Percentiles rank a stretch among this genome's conserved stretches.
Evolutionary conservation across 2,888 invertebrate genomes (phyloP).

Genomic region (Drosophila paramelanica): DNA sequence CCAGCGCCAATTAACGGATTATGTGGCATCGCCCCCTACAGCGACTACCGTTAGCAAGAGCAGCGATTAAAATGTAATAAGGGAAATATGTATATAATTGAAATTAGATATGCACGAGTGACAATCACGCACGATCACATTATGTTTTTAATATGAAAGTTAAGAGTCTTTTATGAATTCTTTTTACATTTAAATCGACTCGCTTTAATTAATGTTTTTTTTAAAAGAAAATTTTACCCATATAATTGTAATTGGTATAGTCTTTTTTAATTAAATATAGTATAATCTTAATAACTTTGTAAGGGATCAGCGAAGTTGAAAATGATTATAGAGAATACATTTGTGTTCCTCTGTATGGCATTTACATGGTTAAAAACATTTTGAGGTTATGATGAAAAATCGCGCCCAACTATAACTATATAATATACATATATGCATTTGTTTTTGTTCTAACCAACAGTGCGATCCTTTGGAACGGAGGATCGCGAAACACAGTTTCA

Average conservation of each 20-base stretch:
- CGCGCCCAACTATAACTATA: not conserved
- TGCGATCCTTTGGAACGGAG: constrained; percentile 99
- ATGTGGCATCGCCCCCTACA: constrained; percentile 15
- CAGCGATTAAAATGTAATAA: constrained; percentile 19
- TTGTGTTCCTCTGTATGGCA: not conserved
- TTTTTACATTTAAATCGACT: not conserved
- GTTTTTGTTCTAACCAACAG: constrained; percentile 86
- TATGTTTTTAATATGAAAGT: not conserved
- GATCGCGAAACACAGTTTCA: constrained; percentile 97
- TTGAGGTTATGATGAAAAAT: constrained; percentile 64
- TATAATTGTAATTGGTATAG: too few species aligned
- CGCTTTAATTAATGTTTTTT: not conserved
- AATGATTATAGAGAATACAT: not conserved
- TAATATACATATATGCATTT: not conserved
- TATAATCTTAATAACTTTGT: too few species aligned
- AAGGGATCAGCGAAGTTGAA: too few species aligned
- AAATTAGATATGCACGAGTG: constrained; percentile 14
- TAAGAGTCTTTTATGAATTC: not conserved
- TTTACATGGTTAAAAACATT: not conserved
- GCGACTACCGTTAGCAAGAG: constrained; percentile 53
- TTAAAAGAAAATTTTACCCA: too few species aligned
- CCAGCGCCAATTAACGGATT: constrained; percentile 69
- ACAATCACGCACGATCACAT: not conserved
- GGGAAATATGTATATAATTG: not conserved
- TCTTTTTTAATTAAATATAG: too few species aligned